A percentile compares a stretch with the other conserved stretches of the same genome.
phyloP scores from a whole-genome alignment of 1,140 invertebrate genomes.

The Myzus persicae region DNA sequence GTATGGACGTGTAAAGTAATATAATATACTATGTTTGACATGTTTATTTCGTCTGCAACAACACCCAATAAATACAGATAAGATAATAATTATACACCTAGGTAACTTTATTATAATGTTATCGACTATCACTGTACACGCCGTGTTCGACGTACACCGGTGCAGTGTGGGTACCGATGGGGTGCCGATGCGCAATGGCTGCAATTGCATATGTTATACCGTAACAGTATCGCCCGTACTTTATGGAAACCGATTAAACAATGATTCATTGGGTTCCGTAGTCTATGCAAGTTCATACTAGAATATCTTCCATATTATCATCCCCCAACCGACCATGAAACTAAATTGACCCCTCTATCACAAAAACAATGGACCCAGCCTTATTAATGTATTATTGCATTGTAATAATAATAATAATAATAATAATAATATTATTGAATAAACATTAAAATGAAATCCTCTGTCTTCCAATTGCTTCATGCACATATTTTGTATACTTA shows the following conservation, averaged over 20 bases:
- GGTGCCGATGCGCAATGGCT: background rate
- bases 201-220: background rate
- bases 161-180: too few relatives aligned
- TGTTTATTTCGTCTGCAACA: background rate
- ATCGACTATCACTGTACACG: background rate
- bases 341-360: background rate
- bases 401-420: too few relatives aligned
- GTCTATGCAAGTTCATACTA: background rate
- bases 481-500: background rate
- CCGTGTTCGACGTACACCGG: background rate
- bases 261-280: background rate
- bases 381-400: too few relatives aligned
- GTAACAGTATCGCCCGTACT: background rate
- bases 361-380: background rate
- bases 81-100: background rate
- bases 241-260: background rate
- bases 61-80: background rate
- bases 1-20: background rate
- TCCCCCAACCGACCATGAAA: background rate
- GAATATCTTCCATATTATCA: background rate
- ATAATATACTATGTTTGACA: conserved; percentile 8
- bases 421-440: background rate
- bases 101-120: background rate
- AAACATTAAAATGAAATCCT: background rate
- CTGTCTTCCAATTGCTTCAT: too few relatives aligned